Evolutionary conservation across 2,888 invertebrate species (phyloP), one percentile per base, ranked within the genome.

Genomic region (Galeruca laticollis): DNA sequence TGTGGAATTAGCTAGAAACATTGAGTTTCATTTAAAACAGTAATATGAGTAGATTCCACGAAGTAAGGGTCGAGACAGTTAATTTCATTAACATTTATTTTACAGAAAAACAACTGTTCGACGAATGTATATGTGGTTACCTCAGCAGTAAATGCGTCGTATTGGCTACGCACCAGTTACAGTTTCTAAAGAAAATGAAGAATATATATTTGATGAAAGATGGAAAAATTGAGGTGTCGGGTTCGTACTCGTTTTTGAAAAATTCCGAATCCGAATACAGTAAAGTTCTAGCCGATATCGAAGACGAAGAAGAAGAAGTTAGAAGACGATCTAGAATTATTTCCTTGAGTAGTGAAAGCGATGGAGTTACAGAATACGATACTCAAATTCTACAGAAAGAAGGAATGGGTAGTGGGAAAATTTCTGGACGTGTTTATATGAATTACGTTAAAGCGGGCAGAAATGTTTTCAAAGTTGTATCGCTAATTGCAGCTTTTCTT

Each of bases 41-140:
- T n/a, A n/a, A n/a, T n/a, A n/a, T n/a, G n/a, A n/a, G n/a, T n/a
- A n/a, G n/a, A n/a, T n/a, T n/a, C n/a, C n/a, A n/a, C n/a, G n/a
- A n/a, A n/a, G n/a, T n/a, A n/a, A n/a, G n/a, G n/a, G n/a, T n/a
- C n/a, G n/a, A n/a, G n/a, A n/a, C n/a, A n/a, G n/a, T n/a, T n/a
- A n/a, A n/a, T n/a, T n/a, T n/a, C n/a, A n/a, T n/a, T n/a, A n/a
- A n/a, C n/a, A n/a, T n/a, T n/a, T n/a, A n/a, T n/a, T n/a, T n/a
- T n/a, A n/a, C n/a, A 2, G 94, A 95, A 0, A 90, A 93, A 0
- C 93, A 95, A 84, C 87, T 97, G 75, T 96, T 96, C 86, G 93
- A 96, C 80, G 89, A 92, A 79, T 95, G 93, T 80, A 88, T 94
- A 60, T 87, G 79, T 26, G 78, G 88, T 2, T 90, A 90, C 77